phyloP scores from a whole-genome alignment of 1,140 invertebrate genomes.

The Ceratosolen solmsi region DNA sequence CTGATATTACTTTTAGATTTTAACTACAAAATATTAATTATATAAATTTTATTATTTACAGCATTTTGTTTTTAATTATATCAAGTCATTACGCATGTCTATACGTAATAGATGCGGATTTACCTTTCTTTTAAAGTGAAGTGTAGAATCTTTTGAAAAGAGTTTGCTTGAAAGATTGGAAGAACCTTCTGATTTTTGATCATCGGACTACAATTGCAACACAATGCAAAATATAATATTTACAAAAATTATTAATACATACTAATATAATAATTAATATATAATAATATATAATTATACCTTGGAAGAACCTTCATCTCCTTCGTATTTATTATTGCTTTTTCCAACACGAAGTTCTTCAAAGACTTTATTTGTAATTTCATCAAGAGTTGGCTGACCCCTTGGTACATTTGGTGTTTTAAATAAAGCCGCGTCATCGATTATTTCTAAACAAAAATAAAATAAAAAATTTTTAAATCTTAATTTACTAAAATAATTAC shows the following conservation, averaged over 20 bases:
- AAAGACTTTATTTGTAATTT: slow-evolving; percentile 89
- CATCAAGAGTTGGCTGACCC: slow-evolving; percentile 78
- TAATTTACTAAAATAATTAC: no score
- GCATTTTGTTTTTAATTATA: not conserved
- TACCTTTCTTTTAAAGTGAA: slow-evolving; percentile 71
- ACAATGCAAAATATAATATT: slow-evolving; percentile 41
- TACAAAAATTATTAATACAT: not conserved
- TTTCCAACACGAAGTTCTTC: slow-evolving; percentile 84
- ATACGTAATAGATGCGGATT: not conserved
- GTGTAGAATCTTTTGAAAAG: slow-evolving; percentile 77
- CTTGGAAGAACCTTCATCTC: slow-evolving; percentile 76
- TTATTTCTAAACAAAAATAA: slow-evolving; percentile 36
- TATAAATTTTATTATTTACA: not conserved
- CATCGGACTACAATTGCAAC: slow-evolving; percentile 77
- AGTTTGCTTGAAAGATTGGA: slow-evolving; percentile 82
- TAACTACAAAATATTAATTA: slow-evolving; percentile 51
- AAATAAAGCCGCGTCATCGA: slow-evolving; percentile 50
- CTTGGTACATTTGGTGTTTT: slow-evolving; percentile 61
- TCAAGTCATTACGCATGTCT: not conserved
- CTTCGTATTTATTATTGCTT: slow-evolving; percentile 65
- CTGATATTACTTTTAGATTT: slow-evolving; percentile 67
- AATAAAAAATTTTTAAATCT: no score
- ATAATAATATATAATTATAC: slow-evolving; percentile 66
- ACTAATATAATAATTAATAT: not conserved
- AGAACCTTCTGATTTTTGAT: slow-evolving; percentile 82